Evolutionary conservation across 1,140 invertebrate species (phyloP).

Genomic region (Catajapyx aquilonaris): DNA sequence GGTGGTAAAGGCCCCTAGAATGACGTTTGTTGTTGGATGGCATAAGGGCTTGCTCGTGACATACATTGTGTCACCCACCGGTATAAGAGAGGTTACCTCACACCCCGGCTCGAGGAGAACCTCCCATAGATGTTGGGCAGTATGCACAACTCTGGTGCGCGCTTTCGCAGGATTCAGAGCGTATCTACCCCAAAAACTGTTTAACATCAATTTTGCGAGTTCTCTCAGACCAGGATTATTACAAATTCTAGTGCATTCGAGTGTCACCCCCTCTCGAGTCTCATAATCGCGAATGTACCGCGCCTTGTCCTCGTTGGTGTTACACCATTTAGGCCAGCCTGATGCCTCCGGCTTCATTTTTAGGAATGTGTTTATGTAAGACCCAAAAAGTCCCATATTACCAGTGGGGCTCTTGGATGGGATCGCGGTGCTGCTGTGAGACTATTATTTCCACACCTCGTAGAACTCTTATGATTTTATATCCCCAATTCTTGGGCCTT

Average conservation of each 20-base stretch:
- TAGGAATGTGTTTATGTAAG: constrained; percentile 17
- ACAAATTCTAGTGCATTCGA: constrained; percentile 16
- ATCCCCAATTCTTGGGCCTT: constrained; percentile 18
- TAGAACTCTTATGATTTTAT: constrained; percentile 17
- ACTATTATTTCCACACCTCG: constrained; percentile 21
- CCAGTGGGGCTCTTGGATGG: constrained; percentile 6
- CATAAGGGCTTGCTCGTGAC: constrained; percentile 11
- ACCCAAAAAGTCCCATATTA: constrained; percentile 14
- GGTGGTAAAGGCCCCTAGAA: constrained; percentile 19
- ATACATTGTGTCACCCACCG: constrained; percentile 12
- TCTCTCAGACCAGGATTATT: constrained; percentile 16
- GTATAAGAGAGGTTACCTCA: constrained; percentile 9
- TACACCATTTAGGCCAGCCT: constrained; percentile 16
- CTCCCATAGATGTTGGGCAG: constrained; percentile 12
- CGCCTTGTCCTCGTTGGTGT: constrained; percentile 12
- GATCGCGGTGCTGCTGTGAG: too few species aligned
- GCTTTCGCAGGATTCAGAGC: constrained; percentile 13
- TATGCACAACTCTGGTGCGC: constrained; percentile 14
- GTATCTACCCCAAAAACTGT: constrained; percentile 17
- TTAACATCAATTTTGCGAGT: constrained; percentile 13
- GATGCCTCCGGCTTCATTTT: constrained; percentile 18
- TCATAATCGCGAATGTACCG: constrained; percentile 18
- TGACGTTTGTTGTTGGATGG: constrained; percentile 14
- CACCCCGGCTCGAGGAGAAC: constrained; percentile 13
- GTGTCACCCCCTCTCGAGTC: constrained; percentile 16